Base-by-base conservation (phyloP, 2,888 invertebrate species). In the Cantharis flavilabris region DNA sequence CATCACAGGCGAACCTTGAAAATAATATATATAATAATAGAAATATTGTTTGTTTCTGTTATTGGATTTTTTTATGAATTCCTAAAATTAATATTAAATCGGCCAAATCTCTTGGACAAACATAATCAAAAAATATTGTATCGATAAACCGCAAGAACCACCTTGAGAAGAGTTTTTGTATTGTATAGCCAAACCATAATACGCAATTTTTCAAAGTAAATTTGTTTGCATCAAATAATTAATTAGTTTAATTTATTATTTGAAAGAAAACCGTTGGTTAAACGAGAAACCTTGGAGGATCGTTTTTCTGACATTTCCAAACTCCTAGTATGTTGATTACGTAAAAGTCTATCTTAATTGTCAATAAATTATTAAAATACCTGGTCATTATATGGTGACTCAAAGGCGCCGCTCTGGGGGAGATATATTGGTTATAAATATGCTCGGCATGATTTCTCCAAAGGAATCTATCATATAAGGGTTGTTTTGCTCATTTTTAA, bases 341-440 rank as follows among this genome's bases (percentile, higher is more conserved):
- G 82, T 82, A 82, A 83, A 82, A 79, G 80, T 81, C 76, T 81
- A 82, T 83, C 81, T 84, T 85, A 86, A 86, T 86, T 85, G 85
- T 85, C 84, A 84, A 86, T 86, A 86, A 86, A 86, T 86, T 86
- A 85, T 85, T 83, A 84, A 85, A 86, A 84, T 84, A 83, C 83
- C 83, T 82, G 82, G 80, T 83, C 84, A 84, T 85, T 85, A 85
- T 84, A 82, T 83, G 80, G 84, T 80, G 81, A 82, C 82, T 85
- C 85, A 86, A 86, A 86, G 86, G 82, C 75, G 84, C 86, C 86
- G 86, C 84, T 81, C 80, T 80, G 79, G 80, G 80, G 81, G 83
- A 85, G 85, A 86, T 84, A 84, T 85, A 86, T 85, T 84, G 85
- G 84, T 84, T 84, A 80, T 85, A 85, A 85, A 85, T 85, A 84